Base-by-base conservation (phyloP, 2,888 invertebrate species). In the Holacanthella duospinosa region DNA sequence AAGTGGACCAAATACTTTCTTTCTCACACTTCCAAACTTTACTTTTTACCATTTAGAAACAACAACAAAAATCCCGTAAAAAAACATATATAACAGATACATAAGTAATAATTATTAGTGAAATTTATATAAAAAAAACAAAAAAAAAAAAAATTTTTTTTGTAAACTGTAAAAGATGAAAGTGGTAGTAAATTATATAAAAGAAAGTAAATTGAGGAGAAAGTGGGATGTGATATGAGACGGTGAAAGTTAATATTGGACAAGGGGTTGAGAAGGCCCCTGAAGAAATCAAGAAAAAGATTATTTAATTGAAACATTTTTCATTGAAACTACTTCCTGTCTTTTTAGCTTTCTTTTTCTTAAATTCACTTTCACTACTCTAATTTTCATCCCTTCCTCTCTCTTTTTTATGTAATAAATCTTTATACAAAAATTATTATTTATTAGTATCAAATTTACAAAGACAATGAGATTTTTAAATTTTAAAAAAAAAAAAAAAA, bases 271-370 rank as follows among this genome's bases (percentile, higher is more conserved):
- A 63, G 66, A 65, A 67, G 68, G 67, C 71, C 72, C 72, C 71
- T 65, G 68, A 71, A 72, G 72, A 72, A 72, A 72, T 72, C 72
- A 72, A 70, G 71, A 61, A 66, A 29, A 69, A 71, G 71, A 71
- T 72, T 71, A 72, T 70, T 71, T 72, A 72, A 72, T 72, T 72
- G 71, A 69, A 71, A 66, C 71, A 72, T 72, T 72, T 72, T 71
- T 72, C 72, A 71, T 72, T 66, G 66, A 53, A 36, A 36, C 36
- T 36, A n/a, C 29, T n/a, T 29, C 56, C 56, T 29, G 29, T 36
- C 9, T 16, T 36, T 36, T 36, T 16, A 36, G 9, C 36, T 36
- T 36, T 16, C 36, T 36, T 36, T 36, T 36, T n/a, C n/a, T n/a
- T n/a, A n/a, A n/a, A 16, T 36, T 16, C 36, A 36, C 16, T 36